Base-by-base conservation (phyloP, 2,797 vertebrate species). In the Ptychadena robeensis region DNA sequence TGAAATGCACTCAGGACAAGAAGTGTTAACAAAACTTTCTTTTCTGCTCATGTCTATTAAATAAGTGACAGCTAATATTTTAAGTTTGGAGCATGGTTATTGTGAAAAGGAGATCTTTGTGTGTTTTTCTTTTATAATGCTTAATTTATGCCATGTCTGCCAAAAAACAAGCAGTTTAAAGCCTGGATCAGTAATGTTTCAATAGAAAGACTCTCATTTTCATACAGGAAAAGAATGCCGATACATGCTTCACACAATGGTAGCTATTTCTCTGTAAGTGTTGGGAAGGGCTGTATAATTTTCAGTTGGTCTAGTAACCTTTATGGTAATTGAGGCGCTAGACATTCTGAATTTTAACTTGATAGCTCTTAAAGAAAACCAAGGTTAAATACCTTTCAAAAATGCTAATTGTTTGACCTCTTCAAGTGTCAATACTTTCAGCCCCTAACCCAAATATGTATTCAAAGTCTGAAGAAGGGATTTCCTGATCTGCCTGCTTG, bases 1-100 rank as follows among this genome's bases (percentile, higher is more conserved):
- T 89, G 73, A 89, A 92, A 93, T 90, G 91, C 86, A 70, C 89
- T 90, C 89, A 80, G 88, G 89, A 91, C 90, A 89, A 91, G 88
- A 89, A 81, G 87, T 86, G 88, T 91, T 88, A 87, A 92, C 92
- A 90, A 90, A 88, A 90, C 88, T 91, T 90, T 89, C 88, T 87
- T 92, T 91, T 94, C 89, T 92, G 89, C 91, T 91, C 87, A 88
- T 90, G 84, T 88, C 91, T 73, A 66, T 92, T 92, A 91, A 92
- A 89, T 89, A 91, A 87, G 91, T 92, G 91, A 91, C 91, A 91
- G 92, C 91, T 90, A 91, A 91, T 91, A 90, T 90, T 86, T 93
- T 91, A 91, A 90, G 87, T 92, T 90, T 89, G 87, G 88, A 91
- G 90, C 91, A 90, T 91, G 90, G 91, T 92, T 90, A 93, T 91